Evolutionary conservation across 2,888 invertebrate genomes (phyloP).

Genomic region (Arge pagana): DNA sequence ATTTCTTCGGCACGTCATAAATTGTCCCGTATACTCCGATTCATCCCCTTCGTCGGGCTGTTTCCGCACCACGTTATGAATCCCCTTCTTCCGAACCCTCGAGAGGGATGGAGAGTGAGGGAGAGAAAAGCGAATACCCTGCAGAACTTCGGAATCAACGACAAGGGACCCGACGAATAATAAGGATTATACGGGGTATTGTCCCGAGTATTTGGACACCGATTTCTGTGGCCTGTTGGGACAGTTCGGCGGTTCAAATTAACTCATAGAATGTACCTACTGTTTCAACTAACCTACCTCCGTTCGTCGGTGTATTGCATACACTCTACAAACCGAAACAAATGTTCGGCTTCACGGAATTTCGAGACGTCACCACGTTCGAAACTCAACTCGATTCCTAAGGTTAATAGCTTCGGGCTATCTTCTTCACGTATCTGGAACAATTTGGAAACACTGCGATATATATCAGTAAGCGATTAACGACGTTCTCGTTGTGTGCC

Average conservation of each 20-base stretch:
- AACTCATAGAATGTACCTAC: not conserved
- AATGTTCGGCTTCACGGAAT: too few species aligned
- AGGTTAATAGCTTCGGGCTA: too few species aligned
- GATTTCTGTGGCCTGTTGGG: slow-evolving; percentile 20
- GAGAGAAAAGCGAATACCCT: not conserved
- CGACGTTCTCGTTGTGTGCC: too few species aligned
- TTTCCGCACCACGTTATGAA: slow-evolving; percentile 7
- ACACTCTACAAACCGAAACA: too few species aligned
- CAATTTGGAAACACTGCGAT: too few species aligned
- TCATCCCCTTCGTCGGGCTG: not conserved
- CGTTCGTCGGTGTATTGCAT: not conserved
- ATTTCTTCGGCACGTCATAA: slow-evolving; percentile 41
- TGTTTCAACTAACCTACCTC: not conserved
- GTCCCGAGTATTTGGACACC: slow-evolving; percentile 28
- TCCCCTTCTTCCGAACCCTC: slow-evolving; percentile 39
- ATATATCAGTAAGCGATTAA: too few species aligned
- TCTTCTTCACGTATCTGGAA: too few species aligned
- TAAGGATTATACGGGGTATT: slow-evolving; percentile 36
- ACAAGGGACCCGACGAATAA: slow-evolving; percentile 39
- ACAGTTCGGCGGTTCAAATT: not conserved
- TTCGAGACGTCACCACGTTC: too few species aligned
- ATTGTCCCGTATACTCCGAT: slow-evolving; percentile 31
- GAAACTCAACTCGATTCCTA: too few species aligned
- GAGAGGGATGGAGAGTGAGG: slow-evolving; percentile 28
- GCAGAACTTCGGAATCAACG: slow-evolving; percentile 30